Evolutionary conservation across 2,113 vertebrate species (phyloP), one percentile per base, ranked within the genome.

Genomic region (Crypturellus undulatus): DNA sequence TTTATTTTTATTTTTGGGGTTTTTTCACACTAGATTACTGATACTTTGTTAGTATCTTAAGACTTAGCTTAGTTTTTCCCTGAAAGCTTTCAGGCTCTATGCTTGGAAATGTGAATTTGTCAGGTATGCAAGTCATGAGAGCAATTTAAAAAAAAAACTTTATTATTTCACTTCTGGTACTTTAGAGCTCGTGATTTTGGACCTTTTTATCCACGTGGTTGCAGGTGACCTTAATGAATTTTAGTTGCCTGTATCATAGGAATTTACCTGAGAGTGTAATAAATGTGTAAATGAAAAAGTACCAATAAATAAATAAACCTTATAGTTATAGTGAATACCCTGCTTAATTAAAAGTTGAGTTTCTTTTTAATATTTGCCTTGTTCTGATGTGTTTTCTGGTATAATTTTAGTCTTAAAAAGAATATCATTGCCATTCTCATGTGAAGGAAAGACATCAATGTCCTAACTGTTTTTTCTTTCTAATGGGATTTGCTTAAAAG

Each of bases 401-500:
- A 10, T 56, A 47, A 34, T 60, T 90, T 73, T 70, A n/a, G 45
- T 18, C 36, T 59, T n/a, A 45, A 0, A 51, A 80, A 51, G 52
- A 43, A 2, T 32, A 60, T 28, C 63, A 68, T 34, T 86, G 51
- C 62, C 34, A 3, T 88, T 89, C 38, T 90, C 28, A 8, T 19
- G 17, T 34, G 77, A 59, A 64, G 51, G 59, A 73, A 63, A 54
- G 79, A 12, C 15, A 20, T 77, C 4, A 21, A 0, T 0, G 0
- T 56, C 0, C 0, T 40, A 19, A 26, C 63, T 54, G 56, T 83
- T 92, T 79, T 34, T 81, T 43, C 34, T 84, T 77, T 59, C 42
- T 86, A 34, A 52, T 71, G 42, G 18, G 43, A 40, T 89, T 93
- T 68, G 58, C 38, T 69, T 72, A 69, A 87, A 89, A 51, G 58